These are phyloP conservation scores for Tricholauxania praeusta DNA, from an alignment of 2,888 invertebrate species.

Conservation along the genomic window DNA sequence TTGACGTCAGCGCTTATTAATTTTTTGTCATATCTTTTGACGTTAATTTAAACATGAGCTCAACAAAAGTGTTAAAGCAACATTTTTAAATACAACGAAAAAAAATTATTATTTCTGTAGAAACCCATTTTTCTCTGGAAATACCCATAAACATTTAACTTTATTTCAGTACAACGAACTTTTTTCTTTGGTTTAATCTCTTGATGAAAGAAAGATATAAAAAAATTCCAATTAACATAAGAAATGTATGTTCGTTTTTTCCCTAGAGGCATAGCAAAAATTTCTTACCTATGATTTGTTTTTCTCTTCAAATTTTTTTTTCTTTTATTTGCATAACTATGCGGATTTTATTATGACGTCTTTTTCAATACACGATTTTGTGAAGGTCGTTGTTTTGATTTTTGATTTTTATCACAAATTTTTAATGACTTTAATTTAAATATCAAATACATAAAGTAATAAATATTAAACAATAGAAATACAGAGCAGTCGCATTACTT, in stretches of 20 bases:
- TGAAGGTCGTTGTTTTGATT: conserved; percentile 56
- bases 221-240: conserved; percentile 52
- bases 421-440: conserved; percentile 17
- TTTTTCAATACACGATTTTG: conserved; percentile 30
- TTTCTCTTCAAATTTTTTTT: conserved; percentile 11
- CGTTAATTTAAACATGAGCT: background rate
- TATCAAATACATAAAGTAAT: background rate
- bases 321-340: conserved; percentile 56
- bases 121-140: background rate
- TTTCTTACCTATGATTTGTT: conserved; percentile 7
- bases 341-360: conserved; percentile 51
- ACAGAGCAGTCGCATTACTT: background rate
- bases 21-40: conserved; percentile 6
- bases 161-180: background rate
- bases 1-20: conserved; percentile 20
- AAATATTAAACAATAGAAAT: conserved; percentile 1
- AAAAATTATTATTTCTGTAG: background rate
- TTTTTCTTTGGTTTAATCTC: background rate
- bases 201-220: background rate
- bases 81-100: background rate
- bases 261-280: conserved; percentile 8
- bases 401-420: conserved; percentile 1
- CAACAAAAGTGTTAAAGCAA: background rate
- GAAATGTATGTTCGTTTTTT: conserved; percentile 53
- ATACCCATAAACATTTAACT: background rate